Percentiles rank a stretch among this genome's conserved stretches.
phyloP scores from a whole-genome alignment of 35 echinoderm and acorn worm species.

The Apostichopus japonicus region DNA sequence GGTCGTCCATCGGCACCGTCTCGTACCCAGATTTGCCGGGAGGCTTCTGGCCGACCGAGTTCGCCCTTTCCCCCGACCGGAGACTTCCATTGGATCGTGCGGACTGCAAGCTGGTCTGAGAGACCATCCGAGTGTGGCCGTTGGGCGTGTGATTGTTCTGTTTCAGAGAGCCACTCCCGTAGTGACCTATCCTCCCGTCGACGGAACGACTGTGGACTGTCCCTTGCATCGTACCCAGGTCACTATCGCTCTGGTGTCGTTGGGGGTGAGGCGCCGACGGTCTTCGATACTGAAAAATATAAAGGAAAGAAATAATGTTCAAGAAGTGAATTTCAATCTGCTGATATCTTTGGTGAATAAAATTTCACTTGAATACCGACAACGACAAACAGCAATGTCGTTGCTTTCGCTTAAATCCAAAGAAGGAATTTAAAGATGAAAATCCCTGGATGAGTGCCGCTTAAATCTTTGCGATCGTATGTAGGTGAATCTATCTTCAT shows the following conservation, averaged over 20 bases:
- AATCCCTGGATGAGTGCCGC: no score
- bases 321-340: no score
- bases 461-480: no score
- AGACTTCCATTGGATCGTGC: slow-evolving; percentile 18
- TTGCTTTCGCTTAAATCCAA: no score
- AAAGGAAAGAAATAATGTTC: neutral
- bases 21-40: slow-evolving; percentile 16
- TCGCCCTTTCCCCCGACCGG: neutral
- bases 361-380: no score
- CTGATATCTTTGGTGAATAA: no score
- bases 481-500: no score
- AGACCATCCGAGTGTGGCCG: slow-evolving; percentile 43
- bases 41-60: slow-evolving; percentile 5
- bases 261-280: slow-evolving; percentile 42
- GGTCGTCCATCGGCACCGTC: slow-evolving; percentile 5
- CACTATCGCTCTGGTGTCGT: slow-evolving; percentile 46
- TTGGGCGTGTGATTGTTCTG: slow-evolving; percentile 28
- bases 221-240: slow-evolving; percentile 22
- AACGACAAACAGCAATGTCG: no score
- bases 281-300: slow-evolving; percentile 33
- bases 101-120: slow-evolving; percentile 49
- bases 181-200: slow-evolving; percentile 39
- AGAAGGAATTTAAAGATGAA: no score
- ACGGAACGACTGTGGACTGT: slow-evolving; percentile 46
- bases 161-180: slow-evolving; percentile 21